Evolutionary conservation across 2,888 invertebrate genomes (phyloP).

Genomic region (Nephrotoma appendiculata): DNA sequence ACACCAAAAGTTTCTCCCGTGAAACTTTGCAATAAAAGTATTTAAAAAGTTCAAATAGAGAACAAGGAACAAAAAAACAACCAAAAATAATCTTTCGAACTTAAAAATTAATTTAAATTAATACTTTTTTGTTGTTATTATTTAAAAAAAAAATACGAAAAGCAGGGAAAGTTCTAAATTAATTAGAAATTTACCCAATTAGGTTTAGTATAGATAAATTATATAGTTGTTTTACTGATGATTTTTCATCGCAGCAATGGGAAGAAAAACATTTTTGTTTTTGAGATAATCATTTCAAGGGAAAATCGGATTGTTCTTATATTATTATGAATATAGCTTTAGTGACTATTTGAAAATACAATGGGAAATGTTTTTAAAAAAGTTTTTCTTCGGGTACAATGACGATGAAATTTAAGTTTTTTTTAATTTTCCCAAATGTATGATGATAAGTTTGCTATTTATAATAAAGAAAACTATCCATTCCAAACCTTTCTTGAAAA

Average conservation of each 20-base stretch:
- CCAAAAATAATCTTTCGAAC: not conserved
- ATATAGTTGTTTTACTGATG: not conserved
- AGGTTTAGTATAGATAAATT: not conserved
- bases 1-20: not conserved
- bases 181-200: not conserved
- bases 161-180: not conserved
- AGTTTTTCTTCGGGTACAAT: not conserved
- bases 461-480: not conserved
- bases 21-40: not conserved
- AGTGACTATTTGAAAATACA: not conserved
- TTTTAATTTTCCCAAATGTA: not conserved
- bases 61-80: not conserved
- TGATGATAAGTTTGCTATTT: not conserved
- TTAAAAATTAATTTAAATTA: not conserved
- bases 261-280: not conserved
- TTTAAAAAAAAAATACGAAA: not conserved
- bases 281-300: not conserved
- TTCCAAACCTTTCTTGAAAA: too few species aligned
- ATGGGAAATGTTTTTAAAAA: not conserved
- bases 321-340: not conserved
- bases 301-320: not conserved
- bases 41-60: not conserved
- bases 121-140: not conserved
- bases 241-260: not conserved
- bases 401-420: not conserved